These are phyloP conservation scores for Puffinus mauretanicus DNA, from an alignment of 2,113 vertebrate genomes.

Conservation along the genomic window DNA sequence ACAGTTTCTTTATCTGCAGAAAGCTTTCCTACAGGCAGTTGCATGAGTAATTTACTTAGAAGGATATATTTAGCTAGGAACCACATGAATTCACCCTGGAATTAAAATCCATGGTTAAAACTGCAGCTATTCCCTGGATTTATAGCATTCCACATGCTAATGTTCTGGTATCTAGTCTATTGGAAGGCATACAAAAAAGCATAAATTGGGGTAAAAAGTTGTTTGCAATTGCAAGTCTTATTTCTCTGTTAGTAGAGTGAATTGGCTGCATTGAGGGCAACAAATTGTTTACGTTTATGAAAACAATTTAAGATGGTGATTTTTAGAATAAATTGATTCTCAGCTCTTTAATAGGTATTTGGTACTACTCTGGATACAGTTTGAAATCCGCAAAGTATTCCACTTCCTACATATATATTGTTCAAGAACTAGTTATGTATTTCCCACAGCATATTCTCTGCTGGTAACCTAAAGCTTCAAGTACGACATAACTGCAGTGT, in stretches of 20 bases:
- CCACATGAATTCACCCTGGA: conserved; percentile 61
- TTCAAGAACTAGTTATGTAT: not conserved
- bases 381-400: not conserved
- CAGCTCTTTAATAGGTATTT: not conserved
- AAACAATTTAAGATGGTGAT: not conserved
- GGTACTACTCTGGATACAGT: not conserved
- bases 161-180: not conserved
- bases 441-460: conserved; percentile 7
- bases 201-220: conserved; percentile 37
- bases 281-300: not conserved
- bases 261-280: conserved; percentile 6
- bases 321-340: not conserved
- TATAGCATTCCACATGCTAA: conserved; percentile 16
- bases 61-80: conserved; percentile 69
- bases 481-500: not conserved
- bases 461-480: not conserved
- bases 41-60: conserved; percentile 71
- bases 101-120: conserved; percentile 67
- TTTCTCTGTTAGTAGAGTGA: not conserved
- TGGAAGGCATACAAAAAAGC: not conserved
- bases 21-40: conserved; percentile 57
- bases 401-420: not conserved
- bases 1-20: conserved; percentile 49
- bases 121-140: conserved; percentile 38
- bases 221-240: conserved; percentile 19